Evolutionary conservation across 2,797 vertebrate genomes (phyloP).

Genomic region (Nannoperca obscura): DNA sequence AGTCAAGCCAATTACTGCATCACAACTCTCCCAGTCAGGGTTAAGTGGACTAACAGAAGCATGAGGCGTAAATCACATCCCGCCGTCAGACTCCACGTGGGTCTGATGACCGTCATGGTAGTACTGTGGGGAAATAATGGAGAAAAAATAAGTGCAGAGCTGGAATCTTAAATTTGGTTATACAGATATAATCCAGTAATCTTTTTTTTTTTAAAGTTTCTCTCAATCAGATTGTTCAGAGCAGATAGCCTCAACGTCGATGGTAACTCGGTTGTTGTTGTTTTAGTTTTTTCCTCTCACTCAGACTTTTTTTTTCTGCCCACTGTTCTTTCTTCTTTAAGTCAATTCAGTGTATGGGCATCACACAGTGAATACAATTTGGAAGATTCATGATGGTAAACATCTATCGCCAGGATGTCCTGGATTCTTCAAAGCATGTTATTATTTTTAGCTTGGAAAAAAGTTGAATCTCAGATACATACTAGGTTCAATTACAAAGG

Average conservation of each 20-base stretch:
- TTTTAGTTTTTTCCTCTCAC: background rate
- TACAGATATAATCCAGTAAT: constrained; percentile 36
- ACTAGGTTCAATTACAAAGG: constrained; percentile 58
- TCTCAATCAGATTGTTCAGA: constrained; percentile 29
- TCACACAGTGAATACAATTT: constrained; percentile 6
- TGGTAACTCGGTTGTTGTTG: constrained; percentile 27
- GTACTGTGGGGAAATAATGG: constrained; percentile 22
- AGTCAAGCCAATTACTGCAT: constrained; percentile 73
- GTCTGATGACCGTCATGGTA: constrained; percentile 42
- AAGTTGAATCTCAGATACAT: constrained; percentile 51
- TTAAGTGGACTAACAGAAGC: constrained; percentile 71
- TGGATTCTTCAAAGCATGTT: constrained; percentile 74
- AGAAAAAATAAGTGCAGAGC: constrained; percentile 29
- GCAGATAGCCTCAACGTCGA: background rate
- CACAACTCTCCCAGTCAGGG: constrained; percentile 63
- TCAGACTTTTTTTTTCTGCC: background rate
- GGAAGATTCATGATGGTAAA: constrained; percentile 53
- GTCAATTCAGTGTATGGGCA: constrained; percentile 13
- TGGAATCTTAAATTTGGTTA: constrained; percentile 44
- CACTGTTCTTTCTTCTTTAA: constrained; percentile 11
- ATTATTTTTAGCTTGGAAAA: constrained; percentile 61
- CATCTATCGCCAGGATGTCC: constrained; percentile 60
- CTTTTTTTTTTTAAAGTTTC: constrained; percentile 36
- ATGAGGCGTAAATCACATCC: constrained; percentile 62
- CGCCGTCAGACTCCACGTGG: constrained; percentile 30